Evolutionary conservation across 37 sponge, comb jelly and placozoan genomes (phyloP).

Genomic region (Oopsacas minuta): DNA sequence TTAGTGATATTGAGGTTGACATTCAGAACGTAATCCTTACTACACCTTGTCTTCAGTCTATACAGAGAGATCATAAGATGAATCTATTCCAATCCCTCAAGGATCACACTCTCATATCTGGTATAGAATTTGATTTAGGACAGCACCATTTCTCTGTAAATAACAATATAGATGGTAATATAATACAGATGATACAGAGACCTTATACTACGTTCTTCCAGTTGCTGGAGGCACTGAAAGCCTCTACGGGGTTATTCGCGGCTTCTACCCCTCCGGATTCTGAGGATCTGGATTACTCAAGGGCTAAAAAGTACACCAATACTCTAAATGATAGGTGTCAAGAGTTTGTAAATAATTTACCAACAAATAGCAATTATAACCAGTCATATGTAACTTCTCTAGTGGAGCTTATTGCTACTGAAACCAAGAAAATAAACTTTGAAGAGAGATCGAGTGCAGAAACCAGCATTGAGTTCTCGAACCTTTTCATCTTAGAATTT

Average conservation of each 20-base stretch:
- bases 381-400: background rate
- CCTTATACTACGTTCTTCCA: background rate
- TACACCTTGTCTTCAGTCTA: background rate
- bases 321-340: background rate
- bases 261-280: background rate
- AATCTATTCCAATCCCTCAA: background rate
- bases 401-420: background rate
- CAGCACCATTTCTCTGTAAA: background rate
- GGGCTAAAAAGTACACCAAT: background rate
- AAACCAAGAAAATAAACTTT: background rate
- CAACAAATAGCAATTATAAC: constrained; percentile 10
- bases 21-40: background rate
- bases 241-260: background rate
- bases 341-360: background rate
- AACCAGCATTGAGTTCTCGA: background rate
- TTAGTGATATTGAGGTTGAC: background rate
- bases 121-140: background rate
- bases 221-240: background rate
- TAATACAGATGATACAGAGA: background rate
- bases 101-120: background rate
- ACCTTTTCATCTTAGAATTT: constrained; percentile 1
- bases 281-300: background rate
- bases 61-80: background rate
- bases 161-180: background rate
- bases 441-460: constrained; percentile 14